Percentiles rank a stretch among this genome's conserved stretches.
Evolutionary conservation across 2,797 vertebrate genomes (phyloP).

Genomic region (Pangasius krempfi): DNA sequence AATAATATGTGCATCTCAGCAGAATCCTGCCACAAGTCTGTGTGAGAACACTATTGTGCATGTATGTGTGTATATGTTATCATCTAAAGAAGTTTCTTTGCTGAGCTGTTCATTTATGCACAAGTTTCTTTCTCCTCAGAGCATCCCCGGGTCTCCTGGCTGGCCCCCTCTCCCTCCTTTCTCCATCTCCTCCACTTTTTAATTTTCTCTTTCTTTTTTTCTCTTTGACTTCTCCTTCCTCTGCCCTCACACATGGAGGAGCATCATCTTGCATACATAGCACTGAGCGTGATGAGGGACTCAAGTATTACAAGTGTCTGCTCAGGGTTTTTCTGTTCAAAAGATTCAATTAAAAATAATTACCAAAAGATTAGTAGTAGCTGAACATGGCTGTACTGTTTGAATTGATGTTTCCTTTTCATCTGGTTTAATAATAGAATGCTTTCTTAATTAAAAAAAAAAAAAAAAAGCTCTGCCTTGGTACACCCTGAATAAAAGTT

Average conservation of each 20-base stretch:
- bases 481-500: slow-evolving; percentile 80
- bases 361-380: slow-evolving; percentile 87
- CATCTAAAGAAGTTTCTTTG: slow-evolving; percentile 62
- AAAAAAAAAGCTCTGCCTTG: slow-evolving; percentile 64
- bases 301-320: slow-evolving; percentile 79
- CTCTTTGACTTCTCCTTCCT: slow-evolving; percentile 46
- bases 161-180: slow-evolving; percentile 27
- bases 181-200: slow-evolving; percentile 28
- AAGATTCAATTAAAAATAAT: slow-evolving; percentile 91
- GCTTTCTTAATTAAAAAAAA: slow-evolving; percentile 82
- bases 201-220: slow-evolving; percentile 35
- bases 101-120: slow-evolving; percentile 67
- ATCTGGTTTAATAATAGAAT: slow-evolving; percentile 85
- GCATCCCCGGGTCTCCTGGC: slow-evolving; percentile 34
- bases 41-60: slow-evolving; percentile 38
- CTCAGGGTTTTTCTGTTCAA: slow-evolving; percentile 85
- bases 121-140: slow-evolving; percentile 64
- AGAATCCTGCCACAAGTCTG: slow-evolving; percentile 51
- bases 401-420: slow-evolving; percentile 87
- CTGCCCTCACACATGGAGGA: slow-evolving; percentile 59
- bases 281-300: slow-evolving; percentile 69
- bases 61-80: slow-evolving; percentile 42
- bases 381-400: slow-evolving; percentile 82
- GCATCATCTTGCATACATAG: slow-evolving; percentile 72
- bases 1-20: slow-evolving; percentile 61